A percentile compares a stretch with the other conserved stretches of the same genome.
Conservation (phyloP, 2,113 vertebrate species). For the Pomatorhinus ruficollis region DNA sequence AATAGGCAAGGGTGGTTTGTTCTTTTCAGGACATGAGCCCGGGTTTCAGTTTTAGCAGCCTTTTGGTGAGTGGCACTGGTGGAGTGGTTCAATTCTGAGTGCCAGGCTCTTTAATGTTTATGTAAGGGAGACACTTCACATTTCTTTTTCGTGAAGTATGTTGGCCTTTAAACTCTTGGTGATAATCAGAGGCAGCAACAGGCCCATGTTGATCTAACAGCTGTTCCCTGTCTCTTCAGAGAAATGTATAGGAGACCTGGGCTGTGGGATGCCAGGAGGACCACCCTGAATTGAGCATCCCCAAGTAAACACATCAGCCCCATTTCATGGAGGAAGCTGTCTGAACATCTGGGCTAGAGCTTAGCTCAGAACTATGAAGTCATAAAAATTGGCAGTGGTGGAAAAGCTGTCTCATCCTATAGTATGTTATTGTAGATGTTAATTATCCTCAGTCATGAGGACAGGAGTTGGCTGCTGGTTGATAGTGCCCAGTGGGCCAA, state of each 20-base stretch:
- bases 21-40: neutral
- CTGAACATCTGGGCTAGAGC: neutral
- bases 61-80: neutral
- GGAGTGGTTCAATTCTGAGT: neutral
- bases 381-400: neutral
- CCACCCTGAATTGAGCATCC: neutral
- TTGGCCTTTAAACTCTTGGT: neutral
- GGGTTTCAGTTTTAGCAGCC: neutral
- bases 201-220: neutral
- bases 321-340: neutral
- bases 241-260: neutral
- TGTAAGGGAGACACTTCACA: neutral
- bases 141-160: neutral
- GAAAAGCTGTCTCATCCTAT: neutral
- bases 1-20: neutral
- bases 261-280: neutral
- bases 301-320: neutral
- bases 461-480: neutral
- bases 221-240: neutral
- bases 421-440: neutral
- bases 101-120: neutral
- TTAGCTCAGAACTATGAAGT: neutral
- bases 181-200: neutral
- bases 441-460: neutral
- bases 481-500: neutral